Evolutionary conservation across 2,797 vertebrate species (phyloP).

Genomic region (Scolopax bukidnonensis): DNA sequence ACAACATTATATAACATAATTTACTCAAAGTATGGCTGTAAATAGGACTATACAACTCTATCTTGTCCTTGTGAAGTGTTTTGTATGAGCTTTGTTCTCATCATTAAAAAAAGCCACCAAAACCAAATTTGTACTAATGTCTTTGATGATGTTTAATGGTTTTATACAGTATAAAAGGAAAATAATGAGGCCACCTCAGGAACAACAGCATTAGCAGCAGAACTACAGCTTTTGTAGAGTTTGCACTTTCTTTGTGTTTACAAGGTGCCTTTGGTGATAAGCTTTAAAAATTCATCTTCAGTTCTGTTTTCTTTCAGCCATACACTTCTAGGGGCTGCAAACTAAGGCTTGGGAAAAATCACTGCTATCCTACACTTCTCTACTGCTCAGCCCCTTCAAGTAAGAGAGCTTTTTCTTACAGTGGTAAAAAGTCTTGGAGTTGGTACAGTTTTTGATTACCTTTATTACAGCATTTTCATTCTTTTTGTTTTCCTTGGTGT

Average conservation of each 20-base stretch:
- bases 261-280: neutral
- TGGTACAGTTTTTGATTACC: neutral
- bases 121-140: neutral
- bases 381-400: neutral
- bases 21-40: neutral
- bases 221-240: neutral
- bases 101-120: neutral
- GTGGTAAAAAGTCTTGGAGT: neutral
- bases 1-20: neutral
- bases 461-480: neutral
- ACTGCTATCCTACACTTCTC: neutral
- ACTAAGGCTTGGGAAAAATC: neutral
- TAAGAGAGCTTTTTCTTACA: neutral
- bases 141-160: neutral
- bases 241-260: neutral
- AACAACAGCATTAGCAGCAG: neutral
- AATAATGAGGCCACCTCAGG: neutral
- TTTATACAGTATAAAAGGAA: neutral
- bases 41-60: neutral
- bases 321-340: neutral
- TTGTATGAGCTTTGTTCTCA: neutral
- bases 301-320: neutral
- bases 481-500: neutral
- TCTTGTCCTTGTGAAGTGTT: neutral
- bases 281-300: conserved; percentile 13